A percentile compares a stretch with the other conserved stretches of the same genome.
Conservation (phyloP, 1,140 invertebrate genomes). For the Odontomachus brunneus region DNA sequence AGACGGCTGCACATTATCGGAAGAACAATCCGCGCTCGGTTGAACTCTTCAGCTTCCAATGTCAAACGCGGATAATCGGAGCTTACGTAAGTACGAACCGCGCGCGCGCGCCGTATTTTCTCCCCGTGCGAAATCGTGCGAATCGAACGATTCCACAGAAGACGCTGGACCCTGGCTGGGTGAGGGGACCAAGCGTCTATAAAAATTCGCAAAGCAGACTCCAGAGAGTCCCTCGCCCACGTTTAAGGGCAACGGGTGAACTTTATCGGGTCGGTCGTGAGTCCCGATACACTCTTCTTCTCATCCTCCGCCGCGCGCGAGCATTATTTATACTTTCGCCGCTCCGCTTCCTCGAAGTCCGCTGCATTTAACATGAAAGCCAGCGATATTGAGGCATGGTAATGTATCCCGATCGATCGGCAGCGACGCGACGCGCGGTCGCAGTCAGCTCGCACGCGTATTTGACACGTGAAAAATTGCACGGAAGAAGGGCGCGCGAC, state of each 20-base stretch:
- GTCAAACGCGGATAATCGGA: background rate
- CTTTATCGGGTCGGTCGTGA: constrained; percentile 12
- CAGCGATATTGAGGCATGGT: constrained; percentile 47
- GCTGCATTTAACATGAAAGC: constrained; percentile 56
- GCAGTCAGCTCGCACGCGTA: constrained; percentile 19
- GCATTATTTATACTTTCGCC: constrained; percentile 50
- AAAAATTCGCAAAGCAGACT: no score
- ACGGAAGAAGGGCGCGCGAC: background rate
- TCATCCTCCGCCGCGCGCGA: background rate
- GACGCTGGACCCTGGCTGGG: no score
- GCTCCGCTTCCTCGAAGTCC: constrained; percentile 31
- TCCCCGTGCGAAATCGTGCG: background rate
- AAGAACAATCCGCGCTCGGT: background rate
- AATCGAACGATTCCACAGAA: background rate
- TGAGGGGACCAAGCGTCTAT: no score
- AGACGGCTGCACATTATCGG: background rate
- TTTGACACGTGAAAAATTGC: constrained; percentile 54
- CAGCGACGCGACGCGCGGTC: background rate
- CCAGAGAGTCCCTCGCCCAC: background rate
- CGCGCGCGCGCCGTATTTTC: background rate
- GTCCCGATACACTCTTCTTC: constrained; percentile 12
- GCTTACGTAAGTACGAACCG: background rate
- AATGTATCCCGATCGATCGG: constrained; percentile 49
- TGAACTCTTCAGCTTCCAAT: background rate
- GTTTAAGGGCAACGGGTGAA: constrained; percentile 21